phyloP scores from a whole-genome alignment of 2,797 vertebrate species.

The Falco biarmicus region DNA sequence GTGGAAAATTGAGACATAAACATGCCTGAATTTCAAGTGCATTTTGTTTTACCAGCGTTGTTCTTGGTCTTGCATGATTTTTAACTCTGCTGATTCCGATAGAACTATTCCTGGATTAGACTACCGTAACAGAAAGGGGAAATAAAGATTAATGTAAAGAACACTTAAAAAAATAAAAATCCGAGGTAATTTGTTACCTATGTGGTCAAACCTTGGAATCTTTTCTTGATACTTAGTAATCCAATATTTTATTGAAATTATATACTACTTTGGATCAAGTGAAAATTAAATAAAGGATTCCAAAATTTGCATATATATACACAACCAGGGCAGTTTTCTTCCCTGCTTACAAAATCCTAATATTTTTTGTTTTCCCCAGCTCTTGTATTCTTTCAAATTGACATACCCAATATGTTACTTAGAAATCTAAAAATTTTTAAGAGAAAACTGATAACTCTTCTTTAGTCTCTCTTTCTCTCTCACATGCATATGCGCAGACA shows the following conservation, averaged over 20 bases:
- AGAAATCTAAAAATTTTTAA: not conserved
- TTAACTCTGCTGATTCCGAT: not conserved
- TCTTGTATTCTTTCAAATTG: not conserved
- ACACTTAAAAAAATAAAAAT: not conserved
- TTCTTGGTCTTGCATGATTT: not conserved
- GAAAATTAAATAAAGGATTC: not conserved
- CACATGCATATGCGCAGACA: not conserved
- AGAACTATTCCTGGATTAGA: not conserved
- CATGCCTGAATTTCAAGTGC: not conserved
- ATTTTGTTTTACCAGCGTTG: not conserved
- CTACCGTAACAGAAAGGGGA: not conserved
- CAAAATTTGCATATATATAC: not conserved
- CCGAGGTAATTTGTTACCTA: not conserved
- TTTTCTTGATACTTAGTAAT: not conserved
- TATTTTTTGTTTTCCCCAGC: not conserved
- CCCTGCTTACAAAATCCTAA: not conserved
- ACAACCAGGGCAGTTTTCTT: not conserved
- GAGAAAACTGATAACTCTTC: not conserved
- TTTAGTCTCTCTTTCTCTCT: not conserved
- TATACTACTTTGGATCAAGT: not conserved
- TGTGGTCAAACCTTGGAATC: not conserved
- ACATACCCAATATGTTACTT: not conserved
- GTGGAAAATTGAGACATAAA: not conserved
- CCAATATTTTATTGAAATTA: not conserved
- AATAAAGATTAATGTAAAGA: not conserved